These are phyloP conservation scores for Excalfactoria chinensis DNA, from an alignment of 2,113 vertebrate species.

Conservation along the genomic window DNA sequence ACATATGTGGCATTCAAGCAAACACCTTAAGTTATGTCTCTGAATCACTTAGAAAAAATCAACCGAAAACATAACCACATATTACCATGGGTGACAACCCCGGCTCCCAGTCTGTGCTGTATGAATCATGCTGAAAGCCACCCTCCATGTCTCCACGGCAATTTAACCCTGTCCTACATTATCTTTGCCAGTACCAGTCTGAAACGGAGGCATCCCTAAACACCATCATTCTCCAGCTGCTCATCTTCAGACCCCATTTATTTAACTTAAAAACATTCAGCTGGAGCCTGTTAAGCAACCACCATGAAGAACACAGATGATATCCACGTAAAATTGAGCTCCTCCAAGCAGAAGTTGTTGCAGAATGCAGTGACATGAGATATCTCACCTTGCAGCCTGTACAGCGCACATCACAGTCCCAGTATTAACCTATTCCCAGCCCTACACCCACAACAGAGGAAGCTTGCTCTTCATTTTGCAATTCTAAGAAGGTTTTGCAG, in stretches of 20 bases:
- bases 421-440: accelerated
- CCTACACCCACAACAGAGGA: no score
- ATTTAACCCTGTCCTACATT: background rate
- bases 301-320: background rate
- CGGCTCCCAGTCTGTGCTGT: background rate
- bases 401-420: accelerated
- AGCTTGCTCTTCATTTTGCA: accelerated
- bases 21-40: background rate
- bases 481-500: background rate
- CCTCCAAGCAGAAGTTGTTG: background rate
- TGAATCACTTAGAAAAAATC: background rate
- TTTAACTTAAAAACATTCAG: background rate
- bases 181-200: background rate
- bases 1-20: background rate
- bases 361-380: background rate
- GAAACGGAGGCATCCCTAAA: background rate
- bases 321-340: background rate
- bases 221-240: accelerated
- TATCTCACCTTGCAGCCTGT: background rate
- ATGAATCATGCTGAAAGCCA: background rate
- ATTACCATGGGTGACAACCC: background rate
- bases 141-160: accelerated
- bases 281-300: background rate
- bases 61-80: background rate
- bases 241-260: background rate